phyloP scores from a whole-genome alignment of 2,888 invertebrate species.

The Scaptomyza reducta region DNA sequence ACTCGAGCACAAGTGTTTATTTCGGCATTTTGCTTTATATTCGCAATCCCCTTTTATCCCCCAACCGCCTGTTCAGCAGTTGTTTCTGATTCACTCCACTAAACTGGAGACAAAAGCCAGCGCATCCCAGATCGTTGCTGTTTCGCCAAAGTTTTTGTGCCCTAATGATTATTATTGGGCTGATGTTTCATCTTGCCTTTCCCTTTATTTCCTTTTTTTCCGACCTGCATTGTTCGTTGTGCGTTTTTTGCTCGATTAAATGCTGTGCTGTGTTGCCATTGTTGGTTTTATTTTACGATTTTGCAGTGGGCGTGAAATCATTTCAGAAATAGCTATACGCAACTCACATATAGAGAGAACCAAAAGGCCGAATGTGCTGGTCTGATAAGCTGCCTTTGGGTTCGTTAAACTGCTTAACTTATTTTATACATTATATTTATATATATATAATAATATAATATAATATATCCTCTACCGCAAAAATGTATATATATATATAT shows the following conservation, averaged over 20 bases:
- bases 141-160: constrained; percentile 52
- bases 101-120: constrained; percentile 44
- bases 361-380: constrained; percentile 13
- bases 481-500: too few species aligned
- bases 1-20: constrained; percentile 69
- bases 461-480: too few species aligned
- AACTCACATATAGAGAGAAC: not conserved
- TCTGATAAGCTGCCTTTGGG: constrained; percentile 52
- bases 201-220: constrained; percentile 2
- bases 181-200: constrained; percentile 33
- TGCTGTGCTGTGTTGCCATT: constrained; percentile 50
- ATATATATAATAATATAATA: too few species aligned
- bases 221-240: constrained; percentile 20
- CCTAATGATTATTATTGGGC: constrained; percentile 74
- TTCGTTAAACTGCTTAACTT: constrained; percentile 52
- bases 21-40: constrained; percentile 70
- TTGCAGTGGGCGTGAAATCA: constrained; percentile 62
- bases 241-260: constrained; percentile 16
- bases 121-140: constrained; percentile 25
- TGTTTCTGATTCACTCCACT: constrained; percentile 52
- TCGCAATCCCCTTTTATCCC: not conserved
- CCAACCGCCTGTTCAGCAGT: constrained; percentile 42
- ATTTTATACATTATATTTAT: constrained; percentile 24
- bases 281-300: constrained; percentile 57
- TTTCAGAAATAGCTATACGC: constrained; percentile 16